These are phyloP conservation scores for Platanista minor DNA, from an alignment of 2,113 vertebrate genomes.

Conservation along the genomic window DNA sequence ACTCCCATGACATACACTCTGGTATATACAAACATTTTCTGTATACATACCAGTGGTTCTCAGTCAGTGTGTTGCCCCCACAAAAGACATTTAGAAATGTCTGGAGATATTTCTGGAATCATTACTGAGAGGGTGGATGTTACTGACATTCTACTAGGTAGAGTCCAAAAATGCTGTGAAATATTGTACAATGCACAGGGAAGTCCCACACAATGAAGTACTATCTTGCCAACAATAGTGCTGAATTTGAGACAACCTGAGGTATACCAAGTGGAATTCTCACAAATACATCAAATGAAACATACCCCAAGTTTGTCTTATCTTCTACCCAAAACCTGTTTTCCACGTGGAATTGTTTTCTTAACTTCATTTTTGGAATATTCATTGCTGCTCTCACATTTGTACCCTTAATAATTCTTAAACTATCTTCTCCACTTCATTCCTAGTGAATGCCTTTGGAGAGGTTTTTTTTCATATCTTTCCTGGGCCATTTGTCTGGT, in stretches of 20 bases:
- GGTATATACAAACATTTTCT: neutral
- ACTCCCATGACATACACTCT: neutral
- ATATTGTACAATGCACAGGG: neutral
- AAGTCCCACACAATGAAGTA: neutral
- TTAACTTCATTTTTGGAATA: neutral
- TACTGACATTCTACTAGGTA: neutral
- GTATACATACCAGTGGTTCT: neutral
- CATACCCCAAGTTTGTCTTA: neutral
- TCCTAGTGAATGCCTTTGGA: neutral
- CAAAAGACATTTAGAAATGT: neutral
- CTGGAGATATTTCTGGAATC: neutral
- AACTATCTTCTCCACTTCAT: neutral
- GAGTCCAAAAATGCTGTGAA: neutral
- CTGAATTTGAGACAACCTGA: neutral
- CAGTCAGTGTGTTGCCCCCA: neutral
- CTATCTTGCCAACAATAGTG: neutral
- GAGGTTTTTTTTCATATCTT: neutral
- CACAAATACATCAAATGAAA: neutral
- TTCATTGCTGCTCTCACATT: neutral
- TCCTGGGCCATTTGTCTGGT: neutral
- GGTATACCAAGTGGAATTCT: neutral
- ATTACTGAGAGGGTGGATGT: neutral
- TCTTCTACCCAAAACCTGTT: neutral
- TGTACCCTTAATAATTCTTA: neutral
- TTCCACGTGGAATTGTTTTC: neutral